phyloP scores from a whole-genome alignment of 1,140 invertebrate genomes.

The Condylostylus longicornis region DNA sequence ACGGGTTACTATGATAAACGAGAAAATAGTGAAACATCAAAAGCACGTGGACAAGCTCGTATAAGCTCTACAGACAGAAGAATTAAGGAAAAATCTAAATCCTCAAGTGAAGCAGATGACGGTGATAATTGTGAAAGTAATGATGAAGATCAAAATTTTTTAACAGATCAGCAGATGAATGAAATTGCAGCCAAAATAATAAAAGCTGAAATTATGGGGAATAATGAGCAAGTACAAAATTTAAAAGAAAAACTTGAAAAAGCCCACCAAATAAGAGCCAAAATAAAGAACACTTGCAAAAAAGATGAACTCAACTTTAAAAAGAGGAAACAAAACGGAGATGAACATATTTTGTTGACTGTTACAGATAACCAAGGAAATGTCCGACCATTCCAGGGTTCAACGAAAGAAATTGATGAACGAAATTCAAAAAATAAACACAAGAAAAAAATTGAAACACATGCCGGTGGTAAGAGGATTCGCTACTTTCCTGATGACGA shows the following conservation, averaged over 20 bases:
- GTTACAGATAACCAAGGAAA: conserved; percentile 52
- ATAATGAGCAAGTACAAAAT: conserved; percentile 48
- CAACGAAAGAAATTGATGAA: conserved; percentile 24
- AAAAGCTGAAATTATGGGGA: conserved; percentile 81
- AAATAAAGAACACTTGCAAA: conserved; percentile 13
- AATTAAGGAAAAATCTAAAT: neutral
- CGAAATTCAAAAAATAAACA: conserved; percentile 33
- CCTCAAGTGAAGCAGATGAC: neutral
- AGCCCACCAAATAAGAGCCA: conserved; percentile 43
- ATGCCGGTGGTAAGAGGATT: conserved; percentile 53
- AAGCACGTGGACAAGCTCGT: neutral
- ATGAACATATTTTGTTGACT: conserved; percentile 54
- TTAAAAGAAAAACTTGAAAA: conserved; percentile 59
- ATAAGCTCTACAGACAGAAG: neutral
- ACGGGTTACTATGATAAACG: conserved; percentile 11
- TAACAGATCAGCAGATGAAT: conserved; percentile 73
- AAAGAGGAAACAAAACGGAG: conserved; percentile 15
- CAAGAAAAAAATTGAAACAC: conserved; percentile 53
- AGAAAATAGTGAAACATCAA: neutral
- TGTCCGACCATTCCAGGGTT: conserved; percentile 38
- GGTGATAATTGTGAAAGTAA: neutral
- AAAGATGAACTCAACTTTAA: neutral
- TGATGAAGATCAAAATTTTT: conserved; percentile 17
- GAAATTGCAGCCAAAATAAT: conserved; percentile 71
- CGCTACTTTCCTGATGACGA: conserved; percentile 87